A percentile compares a stretch with the other conserved stretches of the same genome.
phyloP scores from a whole-genome alignment of 30 jellyfish, hydroid and myxozoan species.

The Aurelia aurita complex sp. Pacific region DNA sequence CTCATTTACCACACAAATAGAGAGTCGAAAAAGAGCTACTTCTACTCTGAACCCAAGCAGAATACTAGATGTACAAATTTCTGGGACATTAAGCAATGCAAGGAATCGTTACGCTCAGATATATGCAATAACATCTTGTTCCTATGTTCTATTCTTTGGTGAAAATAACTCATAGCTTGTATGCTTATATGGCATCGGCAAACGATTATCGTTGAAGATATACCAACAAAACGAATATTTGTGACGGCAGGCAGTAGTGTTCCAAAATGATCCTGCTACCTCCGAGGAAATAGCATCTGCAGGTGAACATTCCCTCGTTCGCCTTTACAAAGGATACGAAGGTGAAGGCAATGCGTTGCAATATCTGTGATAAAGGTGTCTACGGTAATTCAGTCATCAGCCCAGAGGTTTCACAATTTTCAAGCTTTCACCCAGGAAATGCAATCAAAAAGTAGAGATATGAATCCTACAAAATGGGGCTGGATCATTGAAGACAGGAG shows the following conservation, averaged over 20 bases:
- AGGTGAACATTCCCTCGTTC: conserved; percentile 13
- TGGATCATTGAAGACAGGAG: no score
- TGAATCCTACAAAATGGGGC: not conserved
- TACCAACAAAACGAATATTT: no score
- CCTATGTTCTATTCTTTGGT: not conserved
- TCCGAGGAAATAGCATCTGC: no score
- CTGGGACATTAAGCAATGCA: conserved; percentile 36
- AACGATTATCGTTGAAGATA: conserved; percentile 6
- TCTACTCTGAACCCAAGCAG: conserved; percentile 49
- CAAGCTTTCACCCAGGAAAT: conserved; percentile 43
- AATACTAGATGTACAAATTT: conserved; percentile 26
- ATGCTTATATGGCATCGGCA: conserved; percentile 24
- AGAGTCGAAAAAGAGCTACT: conserved; percentile 29
- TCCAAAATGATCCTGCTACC: no score
- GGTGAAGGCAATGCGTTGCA: conserved; percentile 42
- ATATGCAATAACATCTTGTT: not conserved
- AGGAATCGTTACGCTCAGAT: not conserved
- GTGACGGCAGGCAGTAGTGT: no score
- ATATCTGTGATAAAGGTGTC: conserved; percentile 54
- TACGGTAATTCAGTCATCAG: conserved; percentile 21
- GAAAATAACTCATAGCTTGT: conserved; percentile 7
- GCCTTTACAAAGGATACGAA: conserved; percentile 48
- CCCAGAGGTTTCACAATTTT: conserved; percentile 56
- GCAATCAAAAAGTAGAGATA: conserved; percentile 65
- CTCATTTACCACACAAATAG: not conserved